Evolutionary conservation across 2,113 vertebrate species (phyloP), one percentile per base, ranked within the genome.

Genomic region (Anolis carolinensis): DNA sequence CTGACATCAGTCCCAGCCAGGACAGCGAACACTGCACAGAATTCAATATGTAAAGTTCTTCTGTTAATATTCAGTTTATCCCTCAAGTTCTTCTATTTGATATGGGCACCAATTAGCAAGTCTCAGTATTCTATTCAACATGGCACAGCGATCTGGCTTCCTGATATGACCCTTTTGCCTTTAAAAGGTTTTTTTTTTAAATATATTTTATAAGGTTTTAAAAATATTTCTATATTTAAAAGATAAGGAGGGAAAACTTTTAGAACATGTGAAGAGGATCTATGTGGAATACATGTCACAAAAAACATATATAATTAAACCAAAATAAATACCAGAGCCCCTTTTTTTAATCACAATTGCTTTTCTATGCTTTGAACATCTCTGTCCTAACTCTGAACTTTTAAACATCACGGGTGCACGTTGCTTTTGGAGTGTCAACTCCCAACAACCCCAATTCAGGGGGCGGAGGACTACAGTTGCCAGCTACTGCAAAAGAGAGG

Each of bases 1-100:
- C 88, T 83, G 76, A 85, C 67, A 75, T 39, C 86, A 87, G 81
- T 83, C 85, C 85, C 89, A 6, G 0, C 78, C 80, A 87, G 62
- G 87, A 8, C 82, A 81, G 75, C 83, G 91, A 10, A 89, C 75
- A 70, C 83, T 86, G 87, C 86, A 92, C 74, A 48, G 87, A 86
- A 90, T 92, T 93, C 89, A 93, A 90, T 88, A 90, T 68, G 93
- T 30, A 90, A 91, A 92, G 88, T 92, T 91, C 68, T 77, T 92
- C 92, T 92, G 87, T 91, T 91, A 67, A 84, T 67, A 21, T 87
- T 63, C 36, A 84, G 91, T 86, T 90, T 84, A 63, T 1, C 0
- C 74, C 11, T 70, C 86, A 84, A 86, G 74, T 90, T 92, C 88
- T 90, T 92, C 88, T 89, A 0, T 79, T 27, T 30, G 88, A 81